Base-by-base conservation (phyloP, 2,113 vertebrate species). In the Rhadina sibilatrix region DNA sequence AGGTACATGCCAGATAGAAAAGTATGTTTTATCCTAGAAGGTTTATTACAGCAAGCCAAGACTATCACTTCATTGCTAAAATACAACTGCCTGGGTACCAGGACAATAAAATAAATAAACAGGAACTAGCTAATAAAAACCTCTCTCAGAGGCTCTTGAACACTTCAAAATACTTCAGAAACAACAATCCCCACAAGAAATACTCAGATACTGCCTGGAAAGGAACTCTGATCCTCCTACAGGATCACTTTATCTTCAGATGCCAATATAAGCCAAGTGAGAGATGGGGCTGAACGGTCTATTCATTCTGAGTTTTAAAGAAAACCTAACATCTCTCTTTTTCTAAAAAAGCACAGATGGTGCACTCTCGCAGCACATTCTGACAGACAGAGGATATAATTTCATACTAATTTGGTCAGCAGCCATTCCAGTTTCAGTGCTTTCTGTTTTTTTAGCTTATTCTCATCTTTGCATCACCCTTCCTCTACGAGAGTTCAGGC, bases 341-440 rank as follows among this genome's bases (percentile, higher is more conserved):
- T 87, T 38, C 61, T 69, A 61, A 80, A 65, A 72, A 92, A 61
- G 75, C 72, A 93, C 79, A 92, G 92, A 94, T 53, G 54, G 79
- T 85, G 18, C 46, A 35, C 37, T 90, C 63, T 1, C 1, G 2
- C 37, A 33, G 59, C 8, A 6, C 59, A 27, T 37, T 52, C 61
- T 82, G 81, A 84, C 59, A 89, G 64, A 91, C 74, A 86, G 71
- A 65, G 47, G 59, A 83, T 86, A 89, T 81, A 70, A 95, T 91
- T 96, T 83, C 87, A 92, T 47, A 86, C 68, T 86, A 76, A 92
- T 90, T 88, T 90, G 70, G 93, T 93, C 75, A 91, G 85, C 88
- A 90, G 82, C 42, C n/a, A n/a, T 74, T 92, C 59, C 84, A 91
- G 19, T 66, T 89, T 94, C 86, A 87, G 40, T 8, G 69, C 38